Percentiles rank a stretch among this genome's conserved stretches.
phyloP scores from a whole-genome alignment of 2,888 invertebrate species.

The Anarsia innoxiella region DNA sequence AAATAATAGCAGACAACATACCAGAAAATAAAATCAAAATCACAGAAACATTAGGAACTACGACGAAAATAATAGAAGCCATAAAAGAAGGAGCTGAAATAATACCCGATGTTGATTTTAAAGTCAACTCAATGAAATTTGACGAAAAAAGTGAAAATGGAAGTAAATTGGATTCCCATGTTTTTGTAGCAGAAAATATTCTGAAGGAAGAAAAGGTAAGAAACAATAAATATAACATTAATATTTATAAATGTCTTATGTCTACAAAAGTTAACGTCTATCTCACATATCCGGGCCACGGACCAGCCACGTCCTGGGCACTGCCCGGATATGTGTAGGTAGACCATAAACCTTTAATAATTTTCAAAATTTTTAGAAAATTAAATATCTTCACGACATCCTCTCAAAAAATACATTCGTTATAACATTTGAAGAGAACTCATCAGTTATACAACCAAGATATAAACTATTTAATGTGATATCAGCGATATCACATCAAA shows the following conservation, averaged over 20 bases:
- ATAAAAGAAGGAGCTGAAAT: not conserved
- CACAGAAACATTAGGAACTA: conserved; percentile 16
- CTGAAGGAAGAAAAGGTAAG: not conserved
- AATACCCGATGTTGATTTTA: conserved; percentile 15
- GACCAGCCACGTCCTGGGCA: too few species aligned
- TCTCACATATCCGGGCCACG: too few species aligned
- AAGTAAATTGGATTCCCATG: too few species aligned
- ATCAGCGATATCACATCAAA: conserved; percentile 33
- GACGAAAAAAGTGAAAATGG: not conserved
- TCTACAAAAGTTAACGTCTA: not conserved
- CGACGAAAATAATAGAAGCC: not conserved
- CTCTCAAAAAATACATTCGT: conserved; percentile 27
- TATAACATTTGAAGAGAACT: conserved; percentile 31
- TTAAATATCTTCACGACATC: not conserved
- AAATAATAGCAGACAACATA: conserved; percentile 37
- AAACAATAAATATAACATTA: not conserved
- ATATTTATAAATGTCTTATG: not conserved
- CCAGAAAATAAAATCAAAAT: conserved; percentile 21
- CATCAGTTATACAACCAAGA: conserved; percentile 24
- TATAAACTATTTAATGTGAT: conserved; percentile 30
- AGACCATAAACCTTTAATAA: not conserved
- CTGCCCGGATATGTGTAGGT: too few species aligned
- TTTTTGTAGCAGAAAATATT: not conserved
- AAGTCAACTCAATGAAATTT: not conserved
- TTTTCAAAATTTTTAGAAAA: not conserved